Percentiles rank a stretch among this genome's conserved stretches.
These are phyloP conservation scores for Vombatus ursinus DNA, from an alignment of 2,113 vertebrate species.

Conservation along the genomic window DNA sequence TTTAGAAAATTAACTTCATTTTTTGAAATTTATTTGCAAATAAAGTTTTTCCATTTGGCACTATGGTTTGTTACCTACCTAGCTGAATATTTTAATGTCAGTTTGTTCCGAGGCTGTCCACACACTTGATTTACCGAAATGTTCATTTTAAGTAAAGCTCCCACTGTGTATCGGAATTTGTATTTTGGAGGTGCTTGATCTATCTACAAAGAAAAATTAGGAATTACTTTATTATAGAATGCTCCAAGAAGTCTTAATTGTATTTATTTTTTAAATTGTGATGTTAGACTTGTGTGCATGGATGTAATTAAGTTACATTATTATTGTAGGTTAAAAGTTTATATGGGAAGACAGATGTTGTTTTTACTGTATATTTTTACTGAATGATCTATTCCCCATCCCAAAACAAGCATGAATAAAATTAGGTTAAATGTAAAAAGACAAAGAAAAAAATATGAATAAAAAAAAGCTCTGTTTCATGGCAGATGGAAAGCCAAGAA, in stretches of 20 bases:
- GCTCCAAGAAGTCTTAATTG: slow-evolving; percentile 97
- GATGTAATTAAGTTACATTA: slow-evolving; percentile 94
- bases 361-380: slow-evolving; percentile 96
- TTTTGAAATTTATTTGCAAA: slow-evolving; percentile 88
- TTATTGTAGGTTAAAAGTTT: slow-evolving; percentile 92
- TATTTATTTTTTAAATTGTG: slow-evolving; percentile 88
- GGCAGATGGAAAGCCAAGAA: not conserved
- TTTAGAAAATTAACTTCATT: slow-evolving; percentile 92
- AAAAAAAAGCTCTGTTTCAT: not conserved
- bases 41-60: slow-evolving; percentile 88
- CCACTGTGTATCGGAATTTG: slow-evolving; percentile 91
- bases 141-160: slow-evolving; percentile 88
- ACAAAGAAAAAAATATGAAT: no score
- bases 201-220: slow-evolving; percentile 88
- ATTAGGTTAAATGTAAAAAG: slow-evolving; percentile 90
- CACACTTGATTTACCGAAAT: slow-evolving; percentile 83
- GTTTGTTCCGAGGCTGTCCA: slow-evolving; percentile 88
- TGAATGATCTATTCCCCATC: slow-evolving; percentile 86
- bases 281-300: slow-evolving; percentile 93
- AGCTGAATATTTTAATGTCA: slow-evolving; percentile 85
- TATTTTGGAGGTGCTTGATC: slow-evolving; percentile 92
- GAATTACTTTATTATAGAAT: slow-evolving; percentile 91
- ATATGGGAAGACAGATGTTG: slow-evolving; percentile 88
- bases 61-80: slow-evolving; percentile 89
- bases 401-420: slow-evolving; percentile 94